A percentile compares a stretch with the other conserved stretches of the same genome.
Conservation (phyloP, 2,888 invertebrate genomes). For the Yponomeuta plumbellus region DNA sequence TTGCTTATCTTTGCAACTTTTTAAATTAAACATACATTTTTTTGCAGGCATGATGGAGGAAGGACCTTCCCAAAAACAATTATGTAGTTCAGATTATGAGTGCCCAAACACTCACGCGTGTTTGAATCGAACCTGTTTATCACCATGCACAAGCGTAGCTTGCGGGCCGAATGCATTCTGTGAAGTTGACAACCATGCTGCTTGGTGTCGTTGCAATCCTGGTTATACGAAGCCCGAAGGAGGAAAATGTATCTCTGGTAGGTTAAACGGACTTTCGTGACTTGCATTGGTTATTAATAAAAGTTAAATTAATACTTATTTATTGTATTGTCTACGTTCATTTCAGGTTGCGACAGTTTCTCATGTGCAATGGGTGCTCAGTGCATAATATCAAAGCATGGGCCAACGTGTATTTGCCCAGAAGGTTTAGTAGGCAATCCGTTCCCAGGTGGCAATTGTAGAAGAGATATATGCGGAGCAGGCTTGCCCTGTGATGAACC, state of each 20-base stretch:
- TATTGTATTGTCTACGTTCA: not conserved
- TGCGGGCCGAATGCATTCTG: constrained; percentile 92
- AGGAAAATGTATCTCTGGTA: constrained; percentile 90
- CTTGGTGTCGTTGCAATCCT: constrained; percentile 91
- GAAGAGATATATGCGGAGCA: constrained; percentile 87
- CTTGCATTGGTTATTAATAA: not conserved
- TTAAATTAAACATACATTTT: not conserved
- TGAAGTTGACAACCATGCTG: constrained; percentile 90
- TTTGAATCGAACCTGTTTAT: constrained; percentile 85
- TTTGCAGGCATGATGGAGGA: constrained; percentile 48
- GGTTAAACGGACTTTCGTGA: constrained; percentile 31
- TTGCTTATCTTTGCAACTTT: not conserved
- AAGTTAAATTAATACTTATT: not conserved
- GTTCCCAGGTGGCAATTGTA: constrained; percentile 92
- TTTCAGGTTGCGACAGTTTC: constrained; percentile 83
- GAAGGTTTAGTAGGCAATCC: constrained; percentile 93
- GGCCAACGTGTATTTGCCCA: constrained; percentile 92
- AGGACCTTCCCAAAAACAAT: constrained; percentile 75
- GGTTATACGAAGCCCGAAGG: constrained; percentile 87
- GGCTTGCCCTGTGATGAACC: constrained; percentile 86
- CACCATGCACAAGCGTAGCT: constrained; percentile 85
- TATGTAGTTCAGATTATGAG: constrained; percentile 83
- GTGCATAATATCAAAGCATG: constrained; percentile 88
- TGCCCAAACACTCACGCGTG: constrained; percentile 90
- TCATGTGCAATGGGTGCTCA: constrained; percentile 89